A percentile compares a stretch with the other conserved stretches of the same genome.
These are phyloP conservation scores for Danio jaintianensis DNA, from an alignment of 2,797 vertebrate genomes.

Conservation along the genomic window DNA sequence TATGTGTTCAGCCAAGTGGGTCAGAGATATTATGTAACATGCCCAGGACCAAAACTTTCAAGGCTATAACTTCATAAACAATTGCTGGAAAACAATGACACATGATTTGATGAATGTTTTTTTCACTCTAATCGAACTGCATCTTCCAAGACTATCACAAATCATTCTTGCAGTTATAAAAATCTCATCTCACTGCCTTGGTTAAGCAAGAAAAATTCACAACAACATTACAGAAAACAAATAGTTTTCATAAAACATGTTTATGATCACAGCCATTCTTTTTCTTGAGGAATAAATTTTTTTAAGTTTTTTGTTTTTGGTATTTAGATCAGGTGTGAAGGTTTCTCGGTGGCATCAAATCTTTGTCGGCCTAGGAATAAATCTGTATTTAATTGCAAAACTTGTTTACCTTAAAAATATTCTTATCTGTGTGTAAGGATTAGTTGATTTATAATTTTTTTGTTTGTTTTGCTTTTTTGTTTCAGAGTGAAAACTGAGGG, in stretches of 20 bases:
- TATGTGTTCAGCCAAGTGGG: constrained; percentile 15
- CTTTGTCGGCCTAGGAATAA: neutral
- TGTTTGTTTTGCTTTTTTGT: constrained; percentile 49
- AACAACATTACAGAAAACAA: neutral
- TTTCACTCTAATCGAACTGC: neutral
- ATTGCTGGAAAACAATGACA: neutral
- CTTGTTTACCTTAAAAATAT: neutral
- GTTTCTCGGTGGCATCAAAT: neutral
- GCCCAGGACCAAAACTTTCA: neutral
- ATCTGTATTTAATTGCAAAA: neutral
- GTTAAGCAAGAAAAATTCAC: neutral
- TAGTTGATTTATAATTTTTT: neutral
- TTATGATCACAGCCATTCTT: neutral
- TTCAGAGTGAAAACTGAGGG: constrained; percentile 80
- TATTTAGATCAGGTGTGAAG: neutral
- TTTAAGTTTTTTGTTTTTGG: neutral
- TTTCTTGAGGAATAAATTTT: neutral
- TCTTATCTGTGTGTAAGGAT: neutral
- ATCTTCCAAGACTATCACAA: neutral
- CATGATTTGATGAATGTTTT: neutral
- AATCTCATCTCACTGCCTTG: neutral
- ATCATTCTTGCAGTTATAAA: neutral
- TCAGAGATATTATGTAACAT: constrained; percentile 22
- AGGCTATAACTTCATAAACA: neutral
- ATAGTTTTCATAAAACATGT: neutral